These are phyloP conservation scores for Cremastinae sp. DNA, from an alignment of 2,888 invertebrate species.

Conservation along the genomic window DNA sequence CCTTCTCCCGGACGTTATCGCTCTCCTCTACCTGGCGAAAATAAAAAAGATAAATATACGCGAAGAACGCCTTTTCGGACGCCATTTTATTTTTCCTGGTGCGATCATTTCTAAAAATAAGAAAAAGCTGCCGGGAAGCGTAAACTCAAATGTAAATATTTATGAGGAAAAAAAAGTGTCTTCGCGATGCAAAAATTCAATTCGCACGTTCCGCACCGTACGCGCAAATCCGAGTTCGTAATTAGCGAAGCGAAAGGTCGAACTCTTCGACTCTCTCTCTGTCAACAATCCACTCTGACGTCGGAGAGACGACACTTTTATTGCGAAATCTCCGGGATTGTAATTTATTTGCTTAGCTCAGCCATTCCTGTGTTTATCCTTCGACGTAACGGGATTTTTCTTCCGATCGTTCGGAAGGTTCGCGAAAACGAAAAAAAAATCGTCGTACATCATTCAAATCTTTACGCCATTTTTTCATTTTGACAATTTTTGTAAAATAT, in stretches of 20 bases:
- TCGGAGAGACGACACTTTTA: constrained; percentile 7
- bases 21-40: constrained; percentile 8
- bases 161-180: constrained; percentile 13
- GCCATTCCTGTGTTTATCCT: constrained; percentile 12
- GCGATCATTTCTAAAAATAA: neutral
- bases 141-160: constrained; percentile 8
- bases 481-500: no score
- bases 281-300: neutral
- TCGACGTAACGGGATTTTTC: neutral
- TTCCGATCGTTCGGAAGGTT: neutral
- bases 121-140: constrained; percentile 1
- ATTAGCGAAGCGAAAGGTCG: constrained; percentile 34
- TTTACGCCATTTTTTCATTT: no score
- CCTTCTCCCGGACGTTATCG: constrained; percentile 15
- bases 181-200: neutral
- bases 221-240: neutral
- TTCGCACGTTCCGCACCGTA: neutral
- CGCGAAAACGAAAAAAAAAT: neutral
- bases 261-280: constrained; percentile 18
- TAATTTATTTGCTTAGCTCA: neutral
- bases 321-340: neutral
- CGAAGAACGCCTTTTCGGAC: constrained; percentile 1
- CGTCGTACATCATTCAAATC: no score
- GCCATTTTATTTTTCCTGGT: constrained; percentile 6
- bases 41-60: constrained; percentile 24